phyloP scores from a whole-genome alignment of 2,888 invertebrate genomes.

The Chrysina gloriosa region DNA sequence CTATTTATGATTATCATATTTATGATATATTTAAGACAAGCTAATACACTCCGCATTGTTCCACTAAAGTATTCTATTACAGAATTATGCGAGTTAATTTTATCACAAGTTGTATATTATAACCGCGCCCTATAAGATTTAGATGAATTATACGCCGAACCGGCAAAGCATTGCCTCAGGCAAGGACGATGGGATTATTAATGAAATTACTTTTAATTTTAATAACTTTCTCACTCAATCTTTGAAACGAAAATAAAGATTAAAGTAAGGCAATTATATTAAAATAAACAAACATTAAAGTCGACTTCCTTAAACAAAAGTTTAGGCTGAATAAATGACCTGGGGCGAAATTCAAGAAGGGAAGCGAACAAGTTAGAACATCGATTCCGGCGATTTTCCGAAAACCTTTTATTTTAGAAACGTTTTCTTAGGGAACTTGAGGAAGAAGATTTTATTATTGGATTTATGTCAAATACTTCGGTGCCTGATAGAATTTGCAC shows the following conservation, averaged over 20 bases:
- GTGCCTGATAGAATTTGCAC: not conserved
- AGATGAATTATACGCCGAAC: too few relatives aligned
- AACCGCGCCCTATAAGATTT: too few relatives aligned
- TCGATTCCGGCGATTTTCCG: slow-evolving; percentile 4
- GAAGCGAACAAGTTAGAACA: slow-evolving; percentile 5
- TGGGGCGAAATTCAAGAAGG: not conserved
- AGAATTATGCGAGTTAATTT: too few relatives aligned
- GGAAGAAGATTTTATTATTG: slow-evolving; percentile 4
- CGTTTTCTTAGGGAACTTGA: not conserved
- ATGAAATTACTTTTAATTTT: not conserved
- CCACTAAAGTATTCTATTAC: too few relatives aligned
- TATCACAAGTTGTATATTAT: too few relatives aligned
- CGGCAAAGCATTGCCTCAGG: too few relatives aligned
- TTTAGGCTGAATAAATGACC: slow-evolving; percentile 9
- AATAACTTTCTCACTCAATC: slow-evolving; percentile 8
- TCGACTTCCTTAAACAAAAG: slow-evolving; percentile 20
- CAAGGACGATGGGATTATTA: not conserved
- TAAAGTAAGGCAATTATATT: slow-evolving; percentile 8
- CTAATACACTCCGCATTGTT: too few relatives aligned
- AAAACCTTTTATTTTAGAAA: not conserved
- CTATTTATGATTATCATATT: too few relatives aligned
- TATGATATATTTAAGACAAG: too few relatives aligned
- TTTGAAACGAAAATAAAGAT: not conserved
- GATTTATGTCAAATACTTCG: slow-evolving; percentile 1
- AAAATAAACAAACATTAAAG: slow-evolving; percentile 11